Conservation (phyloP, 2,113 vertebrate genomes). For the Erythrolamprus reginae region DNA sequence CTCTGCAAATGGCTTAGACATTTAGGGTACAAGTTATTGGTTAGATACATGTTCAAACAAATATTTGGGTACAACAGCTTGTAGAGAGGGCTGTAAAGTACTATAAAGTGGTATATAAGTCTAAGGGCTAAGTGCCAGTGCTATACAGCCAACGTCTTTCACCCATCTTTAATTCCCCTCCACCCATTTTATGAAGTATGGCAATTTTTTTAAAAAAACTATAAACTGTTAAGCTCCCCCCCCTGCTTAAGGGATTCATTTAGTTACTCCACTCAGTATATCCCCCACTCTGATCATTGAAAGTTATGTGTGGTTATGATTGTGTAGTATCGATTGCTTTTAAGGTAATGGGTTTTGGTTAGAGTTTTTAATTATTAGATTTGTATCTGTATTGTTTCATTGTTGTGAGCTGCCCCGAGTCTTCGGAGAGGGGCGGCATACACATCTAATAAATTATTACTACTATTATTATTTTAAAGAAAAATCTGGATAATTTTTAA, state of each 20-base stretch:
- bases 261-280: no score
- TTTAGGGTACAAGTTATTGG: slow-evolving; percentile 67
- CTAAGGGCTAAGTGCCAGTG: neutral
- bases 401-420: no score
- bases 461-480: no score
- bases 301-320: no score
- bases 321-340: no score
- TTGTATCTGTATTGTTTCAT: no score
- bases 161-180: neutral
- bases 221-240: neutral
- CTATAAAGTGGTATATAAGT: neutral
- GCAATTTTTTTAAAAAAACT: neutral
- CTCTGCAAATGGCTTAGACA: slow-evolving; percentile 25
- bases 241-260: neutral
- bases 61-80: slow-evolving; percentile 62
- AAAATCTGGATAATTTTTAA: neutral
- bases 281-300: no score
- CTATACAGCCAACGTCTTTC: neutral
- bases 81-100: slow-evolving; percentile 1
- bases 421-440: no score
- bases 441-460: no score
- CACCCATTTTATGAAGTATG: neutral
- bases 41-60: slow-evolving; percentile 64
- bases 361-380: no score
- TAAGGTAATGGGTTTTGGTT: no score